Percentiles rank a stretch among this genome's conserved stretches.
Evolutionary conservation across 2,888 invertebrate genomes (phyloP).

Genomic region (Agonum fuliginosum): DNA sequence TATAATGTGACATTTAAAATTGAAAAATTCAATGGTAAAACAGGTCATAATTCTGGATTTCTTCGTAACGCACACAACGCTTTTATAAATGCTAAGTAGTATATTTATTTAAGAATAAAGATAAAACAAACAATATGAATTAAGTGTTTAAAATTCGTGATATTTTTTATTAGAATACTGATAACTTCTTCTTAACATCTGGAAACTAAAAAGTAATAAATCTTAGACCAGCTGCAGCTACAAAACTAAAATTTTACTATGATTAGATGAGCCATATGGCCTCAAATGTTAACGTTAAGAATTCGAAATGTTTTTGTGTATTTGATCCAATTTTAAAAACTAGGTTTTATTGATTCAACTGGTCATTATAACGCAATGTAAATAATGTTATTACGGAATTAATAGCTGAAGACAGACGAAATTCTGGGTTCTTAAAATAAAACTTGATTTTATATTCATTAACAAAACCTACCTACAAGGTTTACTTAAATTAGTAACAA

Average conservation of each 20-base stretch:
- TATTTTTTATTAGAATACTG: not conserved
- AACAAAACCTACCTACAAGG: too few species aligned
- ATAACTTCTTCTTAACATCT: not conserved
- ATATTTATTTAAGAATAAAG: too few species aligned
- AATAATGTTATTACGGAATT: not conserved
- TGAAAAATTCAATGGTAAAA: too few species aligned
- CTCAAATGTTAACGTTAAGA: conserved; percentile 20
- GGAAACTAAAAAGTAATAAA: not conserved
- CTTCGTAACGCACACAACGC: too few species aligned
- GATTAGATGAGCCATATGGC: conserved; percentile 30
- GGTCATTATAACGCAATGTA: not conserved
- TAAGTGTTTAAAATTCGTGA: not conserved
- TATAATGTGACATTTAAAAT: too few species aligned
- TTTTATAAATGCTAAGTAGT: too few species aligned
- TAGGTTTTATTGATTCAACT: conserved; percentile 19
- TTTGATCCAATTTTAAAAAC: conserved; percentile 1
- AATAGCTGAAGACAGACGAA: not conserved
- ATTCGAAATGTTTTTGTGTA: conserved; percentile 9
- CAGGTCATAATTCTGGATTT: too few species aligned
- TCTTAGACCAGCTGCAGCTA: conserved; percentile 26
- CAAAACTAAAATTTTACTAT: conserved; percentile 18
- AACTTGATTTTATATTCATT: too few species aligned
- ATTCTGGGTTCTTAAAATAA: not conserved
- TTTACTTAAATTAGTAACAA: too few species aligned
- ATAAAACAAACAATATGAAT: too few species aligned